phyloP scores from a whole-genome alignment of 2,888 invertebrate genomes.

The Formica aserva region DNA sequence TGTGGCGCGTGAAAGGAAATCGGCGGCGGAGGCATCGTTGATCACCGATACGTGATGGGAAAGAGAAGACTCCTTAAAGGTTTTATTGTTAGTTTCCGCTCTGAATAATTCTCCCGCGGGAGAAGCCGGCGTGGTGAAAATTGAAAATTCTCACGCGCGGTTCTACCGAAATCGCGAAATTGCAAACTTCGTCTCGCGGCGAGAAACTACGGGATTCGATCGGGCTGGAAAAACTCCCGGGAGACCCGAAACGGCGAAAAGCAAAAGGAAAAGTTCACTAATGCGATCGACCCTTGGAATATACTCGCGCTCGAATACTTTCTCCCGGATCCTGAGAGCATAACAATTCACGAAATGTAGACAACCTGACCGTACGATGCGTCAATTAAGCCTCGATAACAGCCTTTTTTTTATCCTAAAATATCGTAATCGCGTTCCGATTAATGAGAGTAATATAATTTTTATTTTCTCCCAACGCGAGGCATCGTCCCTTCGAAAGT shows the following conservation, averaged over 20 bases:
- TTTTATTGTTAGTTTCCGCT: background rate
- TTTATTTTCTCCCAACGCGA: constrained; percentile 8
- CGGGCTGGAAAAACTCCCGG: background rate
- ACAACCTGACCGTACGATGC: background rate
- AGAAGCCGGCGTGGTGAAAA: background rate
- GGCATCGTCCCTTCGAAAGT: background rate
- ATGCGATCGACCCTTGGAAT: constrained; percentile 8
- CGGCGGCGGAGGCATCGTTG: constrained; percentile 43
- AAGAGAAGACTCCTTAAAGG: background rate
- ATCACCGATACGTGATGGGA: constrained; percentile 32
- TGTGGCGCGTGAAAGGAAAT: constrained; percentile 49
- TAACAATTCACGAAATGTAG: background rate
- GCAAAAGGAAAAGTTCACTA: constrained; percentile 15
- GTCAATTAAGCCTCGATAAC: background rate
- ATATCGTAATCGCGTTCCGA: constrained; percentile 8
- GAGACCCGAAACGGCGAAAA: background rate
- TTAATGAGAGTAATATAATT: background rate
- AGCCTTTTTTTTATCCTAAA: background rate
- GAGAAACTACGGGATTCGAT: constrained; percentile 12
- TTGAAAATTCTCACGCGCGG: constrained; percentile 24
- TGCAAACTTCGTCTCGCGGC: constrained; percentile 3
- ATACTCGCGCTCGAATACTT: constrained; percentile 65
- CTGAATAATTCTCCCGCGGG: background rate
- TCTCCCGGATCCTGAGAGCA: constrained; percentile 80
- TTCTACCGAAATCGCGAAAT: background rate